These are phyloP conservation scores for Drosophila baimaii DNA, from an alignment of 1,140 invertebrate species.

Conservation along the genomic window DNA sequence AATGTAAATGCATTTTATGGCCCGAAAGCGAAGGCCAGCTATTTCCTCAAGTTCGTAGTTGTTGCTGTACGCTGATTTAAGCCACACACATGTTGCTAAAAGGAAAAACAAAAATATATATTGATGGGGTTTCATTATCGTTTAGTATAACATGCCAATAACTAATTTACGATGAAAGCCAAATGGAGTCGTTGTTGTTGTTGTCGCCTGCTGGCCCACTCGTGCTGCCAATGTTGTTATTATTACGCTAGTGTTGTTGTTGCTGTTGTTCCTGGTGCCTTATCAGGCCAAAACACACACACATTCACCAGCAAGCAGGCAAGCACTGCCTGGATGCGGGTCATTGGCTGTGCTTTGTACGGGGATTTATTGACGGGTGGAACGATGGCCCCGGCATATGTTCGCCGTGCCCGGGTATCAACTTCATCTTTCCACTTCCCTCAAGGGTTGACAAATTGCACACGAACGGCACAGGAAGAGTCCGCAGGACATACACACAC, in stretches of 20 bases:
- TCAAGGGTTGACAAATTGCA: slow-evolving; percentile 75
- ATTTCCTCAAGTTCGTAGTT: slow-evolving; percentile 39
- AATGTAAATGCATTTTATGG: slow-evolving; percentile 92
- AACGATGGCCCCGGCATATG: slow-evolving; percentile 61
- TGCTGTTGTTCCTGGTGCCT: slow-evolving; percentile 45
- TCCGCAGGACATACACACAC: slow-evolving; percentile 25
- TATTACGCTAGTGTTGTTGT: slow-evolving; percentile 23
- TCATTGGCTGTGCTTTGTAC: slow-evolving; percentile 35
- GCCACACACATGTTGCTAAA: slow-evolving; percentile 68
- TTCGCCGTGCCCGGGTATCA: slow-evolving; percentile 36
- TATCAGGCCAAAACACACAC: slow-evolving; percentile 59
- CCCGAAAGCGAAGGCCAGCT: slow-evolving; percentile 32
- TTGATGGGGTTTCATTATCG: slow-evolving; percentile 67
- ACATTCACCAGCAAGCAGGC: neutral
- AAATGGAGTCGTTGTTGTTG: slow-evolving; percentile 38
- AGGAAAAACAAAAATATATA: slow-evolving; percentile 13
- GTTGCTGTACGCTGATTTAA: slow-evolving; percentile 42
- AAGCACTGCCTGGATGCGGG: slow-evolving; percentile 24
- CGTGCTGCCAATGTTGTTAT: slow-evolving; percentile 42
- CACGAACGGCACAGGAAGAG: slow-evolving; percentile 13
- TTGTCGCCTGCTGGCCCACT: neutral
- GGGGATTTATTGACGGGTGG: slow-evolving; percentile 43
- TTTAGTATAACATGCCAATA: slow-evolving; percentile 80
- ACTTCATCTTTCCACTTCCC: slow-evolving; percentile 31
- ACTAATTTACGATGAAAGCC: slow-evolving; percentile 79